Evolutionary conservation across 92 coral and sea anemone genomes (phyloP), one percentile per base, ranked within the genome.

Genomic region (Isaurus tuberculatus): DNA sequence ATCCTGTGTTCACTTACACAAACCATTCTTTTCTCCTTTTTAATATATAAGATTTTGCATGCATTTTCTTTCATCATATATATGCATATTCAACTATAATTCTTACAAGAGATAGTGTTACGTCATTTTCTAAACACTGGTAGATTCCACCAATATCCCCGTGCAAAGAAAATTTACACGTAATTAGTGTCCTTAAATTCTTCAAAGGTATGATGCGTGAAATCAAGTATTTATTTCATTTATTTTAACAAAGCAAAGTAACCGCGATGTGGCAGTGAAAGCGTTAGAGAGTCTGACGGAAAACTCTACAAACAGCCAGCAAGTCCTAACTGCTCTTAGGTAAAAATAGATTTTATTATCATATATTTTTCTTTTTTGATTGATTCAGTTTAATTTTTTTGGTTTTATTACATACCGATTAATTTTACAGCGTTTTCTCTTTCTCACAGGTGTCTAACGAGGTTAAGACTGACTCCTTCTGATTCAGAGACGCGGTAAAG

Each of bases 291-390:
- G 94, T 49, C 84, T 97, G 27, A 84, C 94, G 29, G 90, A 95
- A 64, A 93, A 88, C 43, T 94, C 98, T 40, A 69, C 86, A 15
- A 90, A 88, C 51, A 72, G 84, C 74, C 90, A 94, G 34, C 98
- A 94, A 72, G 91, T 94, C 66, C 82, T 97, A 29, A 97, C 98
- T 0, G 94, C 99, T 48, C 79, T 97, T 33, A 97, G 99, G 99
- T 97, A 88, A 58, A 77, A 34, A 17, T 23, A 32, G 22, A 16
- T 5, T 4, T n/a, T 55, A 30, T 10, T 1, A 19, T 16, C 26
- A 1, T 55, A 19, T 13, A 19, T 49, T 10, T 42, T 22, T 34
- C 3, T 4, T 10, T 11, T 26, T 26, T 8, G 23, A 8, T 20
- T 36, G 9, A 6, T 49, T 74, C 28, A 74, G 15, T 30, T 73